Conservation (phyloP, 1,140 invertebrate genomes). For the Sitophilus oryzae region DNA sequence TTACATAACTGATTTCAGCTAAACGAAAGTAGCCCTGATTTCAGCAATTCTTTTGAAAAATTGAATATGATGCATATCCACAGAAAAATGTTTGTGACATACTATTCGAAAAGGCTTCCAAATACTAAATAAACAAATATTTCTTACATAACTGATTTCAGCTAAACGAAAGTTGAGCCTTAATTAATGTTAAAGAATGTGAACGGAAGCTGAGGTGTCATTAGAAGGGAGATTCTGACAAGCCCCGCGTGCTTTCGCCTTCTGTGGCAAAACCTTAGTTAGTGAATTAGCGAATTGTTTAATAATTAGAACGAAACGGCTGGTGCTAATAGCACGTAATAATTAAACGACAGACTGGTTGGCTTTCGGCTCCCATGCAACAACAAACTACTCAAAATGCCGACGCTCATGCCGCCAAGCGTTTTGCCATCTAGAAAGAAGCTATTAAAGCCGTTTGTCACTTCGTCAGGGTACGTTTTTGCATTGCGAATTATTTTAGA, state of each 20-base stretch:
- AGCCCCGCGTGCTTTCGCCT: not conserved
- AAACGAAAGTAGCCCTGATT: too few relatives aligned
- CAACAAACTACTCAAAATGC: slow-evolving; percentile 21
- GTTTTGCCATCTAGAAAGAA: slow-evolving; percentile 12
- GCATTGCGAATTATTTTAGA: not conserved
- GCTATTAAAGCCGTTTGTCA: slow-evolving; percentile 17
- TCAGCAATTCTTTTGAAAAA: too few relatives aligned
- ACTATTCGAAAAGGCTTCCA: too few relatives aligned
- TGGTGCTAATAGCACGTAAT: slow-evolving; percentile 28
- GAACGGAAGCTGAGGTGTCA: not conserved
- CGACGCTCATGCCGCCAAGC: slow-evolving; percentile 4
- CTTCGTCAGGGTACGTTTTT: not conserved
- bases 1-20: too few relatives aligned
- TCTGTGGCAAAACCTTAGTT: slow-evolving; percentile 1
- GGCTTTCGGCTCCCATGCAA: slow-evolving; percentile 5
- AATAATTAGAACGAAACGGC: slow-evolving; percentile 28
- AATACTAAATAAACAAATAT: too few relatives aligned
- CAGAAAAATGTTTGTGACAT: too few relatives aligned
- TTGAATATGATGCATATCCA: too few relatives aligned
- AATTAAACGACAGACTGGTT: slow-evolving; percentile 22
- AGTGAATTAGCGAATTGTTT: slow-evolving; percentile 24
- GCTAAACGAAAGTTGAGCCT: too few relatives aligned
- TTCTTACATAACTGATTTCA: too few relatives aligned
- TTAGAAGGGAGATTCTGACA: not conserved
- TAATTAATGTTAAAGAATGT: too few relatives aligned